Evolutionary conservation across 2,888 invertebrate species (phyloP).

Genomic region (Herminia tarsipennalis): DNA sequence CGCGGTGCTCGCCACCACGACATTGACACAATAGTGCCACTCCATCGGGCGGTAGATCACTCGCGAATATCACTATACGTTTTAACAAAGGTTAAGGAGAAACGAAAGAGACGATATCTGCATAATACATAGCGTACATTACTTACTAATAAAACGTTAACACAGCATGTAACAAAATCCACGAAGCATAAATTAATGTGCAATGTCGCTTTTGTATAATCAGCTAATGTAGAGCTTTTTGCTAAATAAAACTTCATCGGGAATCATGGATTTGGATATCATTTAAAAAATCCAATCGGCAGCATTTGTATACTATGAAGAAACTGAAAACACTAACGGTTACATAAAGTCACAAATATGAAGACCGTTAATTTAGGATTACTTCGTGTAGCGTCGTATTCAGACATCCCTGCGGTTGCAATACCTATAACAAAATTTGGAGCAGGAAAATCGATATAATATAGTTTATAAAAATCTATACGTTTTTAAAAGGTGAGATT

Average conservation of each 20-base stretch:
- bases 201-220: slow-evolving; percentile 70
- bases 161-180: slow-evolving; percentile 42
- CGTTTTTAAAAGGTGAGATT: too few relatives aligned
- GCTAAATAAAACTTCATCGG: slow-evolving; percentile 49
- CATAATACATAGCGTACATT: slow-evolving; percentile 15
- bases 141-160: slow-evolving; percentile 20
- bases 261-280: neutral
- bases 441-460: too few relatives aligned
- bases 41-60: slow-evolving; percentile 70
- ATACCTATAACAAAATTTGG: too few relatives aligned
- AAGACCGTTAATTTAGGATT: too few relatives aligned
- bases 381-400: too few relatives aligned
- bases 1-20: slow-evolving; percentile 59
- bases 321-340: too few relatives aligned
- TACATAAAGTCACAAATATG: too few relatives aligned
- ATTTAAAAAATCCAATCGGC: neutral
- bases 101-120: slow-evolving; percentile 43
- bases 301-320: too few relatives aligned
- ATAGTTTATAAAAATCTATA: too few relatives aligned
- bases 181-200: slow-evolving; percentile 53
- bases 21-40: slow-evolving; percentile 81
- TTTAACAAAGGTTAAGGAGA: slow-evolving; percentile 27
- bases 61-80: slow-evolving; percentile 23
- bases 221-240: slow-evolving; percentile 65
- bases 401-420: too few relatives aligned